phyloP scores from a whole-genome alignment of 2,113 vertebrate species.

The Macrotis lagotis region DNA sequence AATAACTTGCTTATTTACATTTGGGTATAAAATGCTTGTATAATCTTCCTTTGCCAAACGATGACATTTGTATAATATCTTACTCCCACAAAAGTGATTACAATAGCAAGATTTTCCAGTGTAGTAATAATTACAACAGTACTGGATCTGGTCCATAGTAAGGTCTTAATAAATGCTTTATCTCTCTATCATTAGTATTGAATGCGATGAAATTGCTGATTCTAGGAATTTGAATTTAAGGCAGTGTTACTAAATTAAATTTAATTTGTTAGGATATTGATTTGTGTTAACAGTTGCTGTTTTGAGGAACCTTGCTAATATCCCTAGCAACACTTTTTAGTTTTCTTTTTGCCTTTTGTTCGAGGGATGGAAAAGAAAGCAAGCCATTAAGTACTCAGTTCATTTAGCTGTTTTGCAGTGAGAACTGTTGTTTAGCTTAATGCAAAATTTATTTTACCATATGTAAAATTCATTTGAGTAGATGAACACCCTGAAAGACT shows the following conservation, averaged over 20 bases:
- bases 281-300: slow-evolving; percentile 2
- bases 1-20: background rate
- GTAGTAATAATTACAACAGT: background rate
- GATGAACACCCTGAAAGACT: slow-evolving; percentile 49
- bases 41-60: background rate
- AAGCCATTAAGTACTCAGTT: background rate
- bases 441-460: slow-evolving; percentile 68
- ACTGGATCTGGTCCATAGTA: background rate
- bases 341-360: rapidly evolving
- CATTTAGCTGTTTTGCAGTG: background rate
- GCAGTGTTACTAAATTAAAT: rapidly evolving
- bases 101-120: background rate
- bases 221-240: background rate
- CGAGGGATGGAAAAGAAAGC: background rate
- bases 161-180: background rate
- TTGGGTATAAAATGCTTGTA: background rate
- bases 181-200: rapidly evolving
- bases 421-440: slow-evolving; percentile 8
- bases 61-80: background rate
- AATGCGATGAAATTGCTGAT: background rate
- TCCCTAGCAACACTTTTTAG: background rate
- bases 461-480: slow-evolving; percentile 69
- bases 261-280: background rate
- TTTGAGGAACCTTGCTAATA: slow-evolving; percentile 10
- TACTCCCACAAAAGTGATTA: background rate